Base-by-base conservation (phyloP, 2,888 invertebrate genomes). In the Acronicta leporina region DNA sequence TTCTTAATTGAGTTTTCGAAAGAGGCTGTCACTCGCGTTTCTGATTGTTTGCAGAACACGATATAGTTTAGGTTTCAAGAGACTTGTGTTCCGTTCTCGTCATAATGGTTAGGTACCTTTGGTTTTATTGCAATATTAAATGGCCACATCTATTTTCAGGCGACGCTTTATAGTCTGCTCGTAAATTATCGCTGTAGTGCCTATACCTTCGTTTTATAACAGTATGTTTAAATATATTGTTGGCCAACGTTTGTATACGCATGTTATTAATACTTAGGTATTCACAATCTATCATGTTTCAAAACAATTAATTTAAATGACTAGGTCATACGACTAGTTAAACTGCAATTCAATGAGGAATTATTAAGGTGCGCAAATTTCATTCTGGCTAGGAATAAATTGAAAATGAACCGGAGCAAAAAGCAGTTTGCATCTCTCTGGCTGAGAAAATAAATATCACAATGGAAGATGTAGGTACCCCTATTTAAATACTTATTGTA, bases 1-100 rank as follows among this genome's bases (percentile, higher is more conserved):
- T 66, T 66, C 80, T 84, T 86, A 86, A 87, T 87, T 86, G 82
- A 86, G 86, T 85, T 83, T 85, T 81, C 73, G 73, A 78, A 81
- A 83, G 77, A 77, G 74, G 75, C 73, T 80, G 75, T 80, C 77
- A 73, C 33, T 75, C 42, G 49, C 51, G 51, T 59, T 51, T 51
- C 49, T 65, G 70, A 73, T 75, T 76, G 74, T 76, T 74, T 71
- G 57, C 38, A 40, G 63, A 62, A 61, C 46, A 66, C 54, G 56
- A 60, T 65, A 58, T 52, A 51, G 41, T 51, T 57, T 33, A 47
- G 47, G 46, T 59, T 65, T 38, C 14, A 10, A 46, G 48, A 35
- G 30, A 44, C 15, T 48, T 60, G 38, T 66, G 38, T 56, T 60
- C 49, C 42, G 51, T 48, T 43, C 35, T 52, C 30, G 51, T 35